These are phyloP conservation scores for Neolamprologus tretocephalus DNA, from an alignment of 2,113 vertebrate species.

Conservation along the genomic window DNA sequence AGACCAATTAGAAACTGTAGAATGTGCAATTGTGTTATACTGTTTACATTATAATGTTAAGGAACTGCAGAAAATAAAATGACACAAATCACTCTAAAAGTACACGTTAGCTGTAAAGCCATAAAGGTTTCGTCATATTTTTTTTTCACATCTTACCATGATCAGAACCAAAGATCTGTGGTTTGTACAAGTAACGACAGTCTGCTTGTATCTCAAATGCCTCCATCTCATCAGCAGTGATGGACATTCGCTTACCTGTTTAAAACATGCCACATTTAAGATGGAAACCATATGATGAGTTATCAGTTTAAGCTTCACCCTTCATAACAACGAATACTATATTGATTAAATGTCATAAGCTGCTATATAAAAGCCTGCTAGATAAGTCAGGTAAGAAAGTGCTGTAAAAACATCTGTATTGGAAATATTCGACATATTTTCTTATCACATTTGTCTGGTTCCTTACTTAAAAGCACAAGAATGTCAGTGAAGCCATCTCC, in stretches of 20 bases:
- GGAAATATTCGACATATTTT: background rate
- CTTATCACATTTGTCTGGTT: background rate
- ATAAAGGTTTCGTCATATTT: background rate
- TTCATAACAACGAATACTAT: background rate
- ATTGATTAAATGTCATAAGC: background rate
- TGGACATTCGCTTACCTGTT: background rate
- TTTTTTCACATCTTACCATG: background rate
- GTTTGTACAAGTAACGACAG: background rate
- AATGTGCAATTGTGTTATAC: background rate
- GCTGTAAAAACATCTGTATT: background rate
- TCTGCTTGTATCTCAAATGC: background rate
- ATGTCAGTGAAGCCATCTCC: too few relatives aligned
- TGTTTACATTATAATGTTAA: background rate
- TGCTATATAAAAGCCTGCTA: background rate
- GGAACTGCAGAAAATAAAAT: background rate
- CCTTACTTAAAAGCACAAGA: background rate
- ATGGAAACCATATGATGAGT: background rate
- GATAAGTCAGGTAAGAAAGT: background rate
- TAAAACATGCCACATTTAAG: background rate
- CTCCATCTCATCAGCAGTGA: conserved; percentile 2
- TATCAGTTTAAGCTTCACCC: background rate
- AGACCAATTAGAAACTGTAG: background rate
- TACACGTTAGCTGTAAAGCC: background rate
- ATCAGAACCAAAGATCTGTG: background rate
- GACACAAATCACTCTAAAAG: background rate